Conservation (phyloP, 2,888 invertebrate species). For the Cryptosula pallasiana region DNA sequence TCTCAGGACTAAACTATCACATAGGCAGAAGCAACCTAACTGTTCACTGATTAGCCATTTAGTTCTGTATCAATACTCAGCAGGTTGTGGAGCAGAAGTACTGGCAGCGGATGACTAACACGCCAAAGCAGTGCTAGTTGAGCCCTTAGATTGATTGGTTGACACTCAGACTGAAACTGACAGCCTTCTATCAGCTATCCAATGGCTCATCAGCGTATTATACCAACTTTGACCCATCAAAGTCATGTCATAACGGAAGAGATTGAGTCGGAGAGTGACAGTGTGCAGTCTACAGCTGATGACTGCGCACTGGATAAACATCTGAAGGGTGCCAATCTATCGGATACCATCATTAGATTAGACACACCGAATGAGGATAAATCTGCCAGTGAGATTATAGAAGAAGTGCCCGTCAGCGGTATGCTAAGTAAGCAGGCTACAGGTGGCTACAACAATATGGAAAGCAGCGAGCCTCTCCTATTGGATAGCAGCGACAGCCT, state of each 20-base stretch:
- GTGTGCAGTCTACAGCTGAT: not conserved
- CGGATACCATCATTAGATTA: not conserved
- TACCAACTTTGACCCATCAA: not conserved
- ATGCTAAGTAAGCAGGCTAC: slow-evolving; percentile 7
- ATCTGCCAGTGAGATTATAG: not conserved
- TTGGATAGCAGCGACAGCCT: slow-evolving; percentile 5
- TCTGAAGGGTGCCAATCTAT: not conserved
- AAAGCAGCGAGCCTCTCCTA: slow-evolving; percentile 18
- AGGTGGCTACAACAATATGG: slow-evolving; percentile 4
- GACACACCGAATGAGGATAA: not conserved
- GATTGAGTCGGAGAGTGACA: not conserved
- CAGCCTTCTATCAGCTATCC: no score
- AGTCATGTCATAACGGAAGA: not conserved
- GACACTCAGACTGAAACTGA: not conserved
- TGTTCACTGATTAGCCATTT: no score
- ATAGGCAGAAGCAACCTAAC: no score
- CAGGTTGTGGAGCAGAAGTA: no score
- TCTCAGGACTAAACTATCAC: no score
- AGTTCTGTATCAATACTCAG: no score
- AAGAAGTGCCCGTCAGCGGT: not conserved
- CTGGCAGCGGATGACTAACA: not conserved
- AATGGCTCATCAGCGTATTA: not conserved
- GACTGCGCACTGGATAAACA: not conserved
- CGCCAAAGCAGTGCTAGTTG: not conserved
- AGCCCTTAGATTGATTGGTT: not conserved